phyloP scores from a whole-genome alignment of 2,888 invertebrate genomes.

The Spicauda simplicius region DNA sequence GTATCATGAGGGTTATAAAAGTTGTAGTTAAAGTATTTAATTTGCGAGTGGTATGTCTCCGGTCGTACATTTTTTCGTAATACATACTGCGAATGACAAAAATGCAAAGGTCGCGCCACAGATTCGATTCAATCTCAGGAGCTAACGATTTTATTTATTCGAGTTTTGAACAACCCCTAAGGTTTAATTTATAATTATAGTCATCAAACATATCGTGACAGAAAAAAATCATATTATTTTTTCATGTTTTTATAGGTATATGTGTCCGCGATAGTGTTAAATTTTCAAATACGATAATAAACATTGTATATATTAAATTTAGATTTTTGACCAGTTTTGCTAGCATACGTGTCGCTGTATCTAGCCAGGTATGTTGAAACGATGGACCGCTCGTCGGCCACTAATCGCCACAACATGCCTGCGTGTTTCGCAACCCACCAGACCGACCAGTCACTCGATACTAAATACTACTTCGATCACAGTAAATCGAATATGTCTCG shows the following conservation, averaged over 20 bases:
- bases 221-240: too few species aligned
- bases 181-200: too few species aligned
- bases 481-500: slow-evolving; percentile 61
- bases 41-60: neutral
- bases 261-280: too few species aligned
- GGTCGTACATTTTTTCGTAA: neutral
- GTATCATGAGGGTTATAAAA: neutral
- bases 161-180: neutral
- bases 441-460: slow-evolving; percentile 77
- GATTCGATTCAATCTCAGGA: neutral
- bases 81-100: neutral
- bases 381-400: slow-evolving; percentile 73
- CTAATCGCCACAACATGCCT: slow-evolving; percentile 79
- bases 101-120: slow-evolving; percentile 1
- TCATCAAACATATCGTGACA: too few species aligned
- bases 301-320: neutral
- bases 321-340: slow-evolving; percentile 43
- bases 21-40: neutral
- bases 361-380: slow-evolving; percentile 73
- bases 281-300: too few species aligned
- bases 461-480: slow-evolving; percentile 68
- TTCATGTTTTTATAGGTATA: too few species aligned
- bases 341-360: slow-evolving; percentile 60
- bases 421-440: slow-evolving; percentile 70
- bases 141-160: neutral